phyloP scores from a whole-genome alignment of 1,140 invertebrate species.

The Meloidogyne hapla region DNA sequence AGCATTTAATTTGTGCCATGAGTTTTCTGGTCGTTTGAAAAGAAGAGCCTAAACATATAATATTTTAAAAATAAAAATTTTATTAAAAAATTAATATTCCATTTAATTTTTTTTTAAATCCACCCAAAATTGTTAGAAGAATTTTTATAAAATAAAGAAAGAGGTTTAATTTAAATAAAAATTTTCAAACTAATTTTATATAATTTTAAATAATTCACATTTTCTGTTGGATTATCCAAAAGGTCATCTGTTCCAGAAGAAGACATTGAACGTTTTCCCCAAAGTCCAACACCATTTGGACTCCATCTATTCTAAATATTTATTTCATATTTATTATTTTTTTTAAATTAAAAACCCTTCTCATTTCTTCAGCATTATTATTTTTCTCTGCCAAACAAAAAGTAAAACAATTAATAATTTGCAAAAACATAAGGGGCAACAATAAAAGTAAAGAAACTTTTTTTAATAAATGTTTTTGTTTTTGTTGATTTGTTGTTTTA shows the following conservation, averaged over 20 bases:
- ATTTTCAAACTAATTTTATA: background rate
- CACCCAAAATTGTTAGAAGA: too few relatives aligned
- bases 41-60: slow-evolving; percentile 27
- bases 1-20: slow-evolving; percentile 39
- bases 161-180: background rate
- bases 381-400: background rate
- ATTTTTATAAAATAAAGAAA: background rate
- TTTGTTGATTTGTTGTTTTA: background rate
- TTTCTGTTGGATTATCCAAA: background rate
- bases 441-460: background rate
- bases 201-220: background rate
- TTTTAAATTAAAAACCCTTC: background rate
- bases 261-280: slow-evolving; percentile 38
- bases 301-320: slow-evolving; percentile 32
- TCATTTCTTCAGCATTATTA: slow-evolving; percentile 1
- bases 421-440: background rate
- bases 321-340: background rate
- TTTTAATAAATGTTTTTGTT: background rate
- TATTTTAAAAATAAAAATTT: too few relatives aligned
- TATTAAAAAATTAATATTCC: too few relatives aligned
- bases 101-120: too few relatives aligned
- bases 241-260: background rate
- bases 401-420: slow-evolving; percentile 15
- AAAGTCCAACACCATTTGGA: slow-evolving; percentile 45
- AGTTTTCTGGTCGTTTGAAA: slow-evolving; percentile 35